Base-by-base conservation (phyloP, 2,888 invertebrate genomes). In the Zhengitettix transpicula region DNA sequence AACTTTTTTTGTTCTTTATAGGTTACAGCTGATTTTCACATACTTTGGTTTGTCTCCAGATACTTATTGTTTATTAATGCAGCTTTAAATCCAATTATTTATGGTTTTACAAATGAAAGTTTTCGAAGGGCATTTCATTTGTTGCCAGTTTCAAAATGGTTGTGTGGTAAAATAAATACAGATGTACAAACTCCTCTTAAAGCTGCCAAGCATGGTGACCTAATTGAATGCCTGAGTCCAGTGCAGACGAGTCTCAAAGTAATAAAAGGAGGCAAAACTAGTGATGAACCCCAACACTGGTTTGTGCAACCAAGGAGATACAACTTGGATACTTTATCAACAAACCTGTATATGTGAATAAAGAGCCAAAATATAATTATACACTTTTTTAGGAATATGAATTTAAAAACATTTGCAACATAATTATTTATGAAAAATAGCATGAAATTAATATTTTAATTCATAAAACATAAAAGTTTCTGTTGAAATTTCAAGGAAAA, bases 11-110 rank as follows among this genome's bases (percentile, higher is more conserved):
- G 1, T 10, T 3, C 7, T 40, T 56, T 57, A 14, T 57, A 41
- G 81, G 77, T 79, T 0, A 73, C 79, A 7, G 78, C 80, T 10
- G 72, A 73, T 14, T 84, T 79, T 67, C 75, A 77, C 57, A 71
- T 75, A 3, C 71, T 85, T 65, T 85, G 85, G 83, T 87, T 84
- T 65, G 71, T 75, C 1, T 81, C 87, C 0, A 84, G 84, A 66
- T 85, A 78, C 66, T 72, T 87, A 1, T 83, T 87, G 71, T 83
- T 84, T 65, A 67, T 82, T 5, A 87, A 86, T 70, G 82, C 85
- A 8, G 85, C 87, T 2, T 71, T 88, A 57, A 89, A 89, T 69
- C 89, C 89, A 0, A 71, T 89, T 0, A 83, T 89, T 61, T 89
- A 88, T 65, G 88, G 87, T 5, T 81, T 84, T 60, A 85, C 82